These are phyloP conservation scores for Coenonympha arcania DNA, from an alignment of 2,888 invertebrate species.

Conservation along the genomic window DNA sequence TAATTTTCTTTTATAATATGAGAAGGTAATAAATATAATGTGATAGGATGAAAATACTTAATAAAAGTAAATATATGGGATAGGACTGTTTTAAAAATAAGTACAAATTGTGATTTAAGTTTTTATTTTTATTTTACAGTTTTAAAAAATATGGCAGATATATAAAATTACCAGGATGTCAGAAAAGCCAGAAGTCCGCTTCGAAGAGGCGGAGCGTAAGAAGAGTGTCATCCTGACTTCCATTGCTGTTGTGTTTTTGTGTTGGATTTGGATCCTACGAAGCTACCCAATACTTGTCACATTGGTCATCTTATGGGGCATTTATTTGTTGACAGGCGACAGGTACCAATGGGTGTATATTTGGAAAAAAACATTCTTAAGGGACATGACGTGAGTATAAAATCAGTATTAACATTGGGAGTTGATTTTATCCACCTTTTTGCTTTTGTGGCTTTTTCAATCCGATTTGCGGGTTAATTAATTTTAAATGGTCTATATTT, in stretches of 20 bases:
- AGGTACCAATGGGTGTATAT: slow-evolving; percentile 69
- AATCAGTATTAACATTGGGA: not conserved
- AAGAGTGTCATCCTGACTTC: slow-evolving; percentile 44
- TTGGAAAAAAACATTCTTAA: slow-evolving; percentile 56
- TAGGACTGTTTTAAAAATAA: too few relatives aligned
- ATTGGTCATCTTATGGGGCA: slow-evolving; percentile 40
- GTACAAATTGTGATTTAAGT: too few relatives aligned
- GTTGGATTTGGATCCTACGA: slow-evolving; percentile 44
- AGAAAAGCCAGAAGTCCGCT: slow-evolving; percentile 57
- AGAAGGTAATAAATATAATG: too few relatives aligned
- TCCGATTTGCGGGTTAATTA: too few relatives aligned
- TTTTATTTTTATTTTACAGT: too few relatives aligned
- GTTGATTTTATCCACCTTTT: too few relatives aligned
- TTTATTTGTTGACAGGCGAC: slow-evolving; percentile 59
- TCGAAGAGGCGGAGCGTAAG: slow-evolving; percentile 59
- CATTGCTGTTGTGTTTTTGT: slow-evolving; percentile 38
- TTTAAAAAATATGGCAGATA: slow-evolving; percentile 31
- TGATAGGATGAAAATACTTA: too few relatives aligned
- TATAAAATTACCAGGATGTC: slow-evolving; percentile 55
- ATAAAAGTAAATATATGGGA: too few relatives aligned
- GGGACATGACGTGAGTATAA: slow-evolving; percentile 58
- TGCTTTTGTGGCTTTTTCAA: too few relatives aligned
- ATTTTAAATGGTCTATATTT: too few relatives aligned
- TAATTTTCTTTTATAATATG: too few relatives aligned
- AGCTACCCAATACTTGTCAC: slow-evolving; percentile 40